phyloP scores from a whole-genome alignment of 1,140 invertebrate species.

The Aphelenchoides avenae region DNA sequence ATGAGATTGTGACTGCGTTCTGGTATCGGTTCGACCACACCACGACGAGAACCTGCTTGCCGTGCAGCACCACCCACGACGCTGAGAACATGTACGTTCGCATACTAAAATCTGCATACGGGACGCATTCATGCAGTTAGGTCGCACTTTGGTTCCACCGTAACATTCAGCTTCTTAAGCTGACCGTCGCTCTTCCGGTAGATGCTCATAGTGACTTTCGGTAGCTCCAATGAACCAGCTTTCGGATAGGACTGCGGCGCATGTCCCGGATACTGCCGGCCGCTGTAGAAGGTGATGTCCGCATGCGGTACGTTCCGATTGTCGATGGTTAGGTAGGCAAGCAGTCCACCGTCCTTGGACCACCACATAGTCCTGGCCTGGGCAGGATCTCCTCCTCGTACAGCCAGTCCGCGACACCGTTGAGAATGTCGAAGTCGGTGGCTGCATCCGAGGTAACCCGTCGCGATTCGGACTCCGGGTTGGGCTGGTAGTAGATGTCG shows the following conservation, averaged over 20 bases:
- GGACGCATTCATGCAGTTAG: neutral
- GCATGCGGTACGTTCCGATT: constrained; percentile 35
- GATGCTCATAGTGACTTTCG: constrained; percentile 30
- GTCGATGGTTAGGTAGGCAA: constrained; percentile 52
- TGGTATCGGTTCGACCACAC: constrained; percentile 55
- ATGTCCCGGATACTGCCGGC: constrained; percentile 33
- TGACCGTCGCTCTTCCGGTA: constrained; percentile 32
- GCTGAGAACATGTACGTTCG: constrained; percentile 46
- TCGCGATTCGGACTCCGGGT: constrained; percentile 23
- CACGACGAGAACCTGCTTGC: constrained; percentile 38
- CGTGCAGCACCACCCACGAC: constrained; percentile 40
- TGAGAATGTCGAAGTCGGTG: constrained; percentile 27
- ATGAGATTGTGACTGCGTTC: constrained; percentile 32
- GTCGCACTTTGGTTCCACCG: constrained; percentile 20
- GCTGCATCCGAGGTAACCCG: constrained; percentile 39
- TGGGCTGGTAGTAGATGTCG: constrained; percentile 49
- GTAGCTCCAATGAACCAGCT: constrained; percentile 40
- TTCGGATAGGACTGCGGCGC: constrained; percentile 51
- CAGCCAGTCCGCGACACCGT: constrained; percentile 55
- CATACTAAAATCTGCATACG: constrained; percentile 15
- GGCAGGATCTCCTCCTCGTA: constrained; percentile 56
- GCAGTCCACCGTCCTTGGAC: constrained; percentile 39
- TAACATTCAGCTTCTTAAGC: constrained; percentile 9
- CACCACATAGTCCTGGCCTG: constrained; percentile 53
- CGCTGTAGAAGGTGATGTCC: constrained; percentile 30